Conservation (phyloP, 2,113 vertebrate genomes). For the Zootoca vivipara region DNA sequence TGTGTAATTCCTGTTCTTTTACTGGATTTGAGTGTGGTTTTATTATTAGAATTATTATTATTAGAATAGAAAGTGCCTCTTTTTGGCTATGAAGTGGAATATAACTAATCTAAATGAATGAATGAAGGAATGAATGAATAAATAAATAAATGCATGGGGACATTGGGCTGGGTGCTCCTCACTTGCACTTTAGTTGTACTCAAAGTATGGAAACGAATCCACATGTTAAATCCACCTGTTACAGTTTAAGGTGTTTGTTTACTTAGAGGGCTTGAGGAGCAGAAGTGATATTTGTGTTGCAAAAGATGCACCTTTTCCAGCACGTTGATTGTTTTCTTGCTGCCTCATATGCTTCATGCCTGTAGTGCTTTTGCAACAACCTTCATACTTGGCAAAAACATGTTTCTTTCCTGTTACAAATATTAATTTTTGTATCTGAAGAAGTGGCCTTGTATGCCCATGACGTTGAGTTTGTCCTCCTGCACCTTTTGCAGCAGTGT, state of each 20-base stretch:
- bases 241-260: background rate
- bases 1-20: too few species aligned
- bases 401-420: background rate
- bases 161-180: background rate
- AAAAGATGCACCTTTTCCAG: background rate
- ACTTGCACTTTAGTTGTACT: background rate
- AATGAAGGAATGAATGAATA: too few species aligned
- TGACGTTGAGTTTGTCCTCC: background rate
- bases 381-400: background rate
- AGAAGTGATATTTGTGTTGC: background rate
- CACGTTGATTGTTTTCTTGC: too few species aligned
- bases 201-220: background rate
- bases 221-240: background rate
- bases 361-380: background rate
- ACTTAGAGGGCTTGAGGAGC: background rate
- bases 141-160: background rate
- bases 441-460: background rate
- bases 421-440: background rate
- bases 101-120: too few species aligned
- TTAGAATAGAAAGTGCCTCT: too few species aligned
- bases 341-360: background rate
- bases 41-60: too few species aligned
- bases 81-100: too few species aligned
- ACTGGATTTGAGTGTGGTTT: too few species aligned
- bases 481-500: background rate